These are phyloP conservation scores for Anthonomus grandis DNA, from an alignment of 1,140 invertebrate species.

Conservation along the genomic window DNA sequence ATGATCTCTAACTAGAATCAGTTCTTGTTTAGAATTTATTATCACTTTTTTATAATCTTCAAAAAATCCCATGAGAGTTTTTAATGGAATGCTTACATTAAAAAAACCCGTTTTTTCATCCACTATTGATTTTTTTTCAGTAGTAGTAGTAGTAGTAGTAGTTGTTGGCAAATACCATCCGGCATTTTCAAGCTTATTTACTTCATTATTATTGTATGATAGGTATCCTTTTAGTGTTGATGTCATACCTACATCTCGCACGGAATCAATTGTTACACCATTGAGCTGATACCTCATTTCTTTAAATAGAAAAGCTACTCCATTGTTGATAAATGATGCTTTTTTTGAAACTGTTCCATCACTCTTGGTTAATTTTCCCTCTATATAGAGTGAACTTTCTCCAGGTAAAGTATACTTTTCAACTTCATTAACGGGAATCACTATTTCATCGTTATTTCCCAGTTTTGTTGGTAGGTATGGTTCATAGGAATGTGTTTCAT, in stretches of 20 bases:
- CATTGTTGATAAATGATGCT: not conserved
- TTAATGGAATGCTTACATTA: too few relatives aligned
- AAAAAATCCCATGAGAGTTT: too few relatives aligned
- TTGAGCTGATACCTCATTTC: not conserved
- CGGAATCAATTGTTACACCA: not conserved
- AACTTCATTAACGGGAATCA: not conserved
- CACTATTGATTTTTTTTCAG: too few relatives aligned
- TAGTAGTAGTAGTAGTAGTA: too few relatives aligned
- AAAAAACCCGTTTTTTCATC: too few relatives aligned
- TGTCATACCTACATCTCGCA: too few relatives aligned
- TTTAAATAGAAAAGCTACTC: not conserved
- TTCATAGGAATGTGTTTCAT: not conserved
- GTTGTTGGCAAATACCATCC: too few relatives aligned
- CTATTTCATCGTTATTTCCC: not conserved
- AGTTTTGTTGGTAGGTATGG: not conserved
- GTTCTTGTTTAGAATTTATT: too few relatives aligned
- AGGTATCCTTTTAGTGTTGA: too few relatives aligned
- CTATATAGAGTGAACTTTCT: too few relatives aligned
- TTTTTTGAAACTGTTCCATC: not conserved
- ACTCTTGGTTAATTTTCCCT: too few relatives aligned
- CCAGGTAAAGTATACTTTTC: not conserved
- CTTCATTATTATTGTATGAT: not conserved
- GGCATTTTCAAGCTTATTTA: constrained; percentile 6
- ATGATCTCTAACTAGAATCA: not conserved
- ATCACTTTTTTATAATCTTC: too few relatives aligned